These are phyloP conservation scores for Oncorhynchus mykiss DNA, from an alignment of 2,113 vertebrate genomes.

Conservation along the genomic window DNA sequence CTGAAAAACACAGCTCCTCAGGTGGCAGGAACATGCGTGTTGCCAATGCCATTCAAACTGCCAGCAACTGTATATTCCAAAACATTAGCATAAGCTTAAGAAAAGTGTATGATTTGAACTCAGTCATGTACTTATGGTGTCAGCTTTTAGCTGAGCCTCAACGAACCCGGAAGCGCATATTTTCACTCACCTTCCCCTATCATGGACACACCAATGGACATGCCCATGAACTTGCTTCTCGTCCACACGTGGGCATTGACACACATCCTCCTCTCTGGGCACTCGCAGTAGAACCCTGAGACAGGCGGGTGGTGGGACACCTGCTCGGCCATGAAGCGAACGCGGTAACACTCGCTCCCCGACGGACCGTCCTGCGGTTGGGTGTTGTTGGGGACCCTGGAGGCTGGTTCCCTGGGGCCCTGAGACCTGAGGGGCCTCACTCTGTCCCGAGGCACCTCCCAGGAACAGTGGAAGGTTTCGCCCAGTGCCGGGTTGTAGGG, in stretches of 20 bases:
- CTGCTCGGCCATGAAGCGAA: constrained; percentile 92
- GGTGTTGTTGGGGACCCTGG: constrained; percentile 45
- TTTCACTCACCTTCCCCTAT: constrained; percentile 86
- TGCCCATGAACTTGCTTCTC: constrained; percentile 99
- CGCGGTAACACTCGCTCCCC: constrained; percentile 74
- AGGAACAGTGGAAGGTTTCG: constrained; percentile 94
- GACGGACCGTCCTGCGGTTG: constrained; percentile 58
- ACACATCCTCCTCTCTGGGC: constrained; percentile 88
- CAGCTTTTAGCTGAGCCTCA: neutral
- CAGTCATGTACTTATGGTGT: no score
- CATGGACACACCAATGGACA: constrained; percentile 98
- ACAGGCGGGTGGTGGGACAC: constrained; percentile 94
- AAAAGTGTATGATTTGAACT: no score
- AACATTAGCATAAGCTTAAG: no score
- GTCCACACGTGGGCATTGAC: constrained; percentile 92
- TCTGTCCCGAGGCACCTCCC: constrained; percentile 87
- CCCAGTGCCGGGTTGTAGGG: constrained; percentile 95
- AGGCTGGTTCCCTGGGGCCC: constrained; percentile 45
- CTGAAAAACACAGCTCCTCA: no score
- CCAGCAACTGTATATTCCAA: neutral
- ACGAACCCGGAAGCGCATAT: neutral
- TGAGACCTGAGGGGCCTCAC: constrained; percentile 76
- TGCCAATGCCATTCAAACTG: neutral
- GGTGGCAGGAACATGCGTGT: no score
- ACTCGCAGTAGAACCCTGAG: constrained; percentile 96